These are phyloP conservation scores for Telmatherina bonti DNA, from an alignment of 2,797 vertebrate species.

Conservation along the genomic window DNA sequence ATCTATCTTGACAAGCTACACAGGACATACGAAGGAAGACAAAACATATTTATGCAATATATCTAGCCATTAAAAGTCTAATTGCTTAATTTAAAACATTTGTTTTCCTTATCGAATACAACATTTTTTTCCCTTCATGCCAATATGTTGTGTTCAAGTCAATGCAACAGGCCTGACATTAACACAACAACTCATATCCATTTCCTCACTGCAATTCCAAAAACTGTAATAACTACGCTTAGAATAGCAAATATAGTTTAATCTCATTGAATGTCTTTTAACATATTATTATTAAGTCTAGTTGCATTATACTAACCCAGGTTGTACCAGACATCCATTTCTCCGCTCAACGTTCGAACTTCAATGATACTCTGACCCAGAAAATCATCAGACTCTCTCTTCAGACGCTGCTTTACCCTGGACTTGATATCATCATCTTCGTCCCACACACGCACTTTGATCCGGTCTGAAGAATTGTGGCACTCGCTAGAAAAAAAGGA, in stretches of 20 bases:
- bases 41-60: background rate
- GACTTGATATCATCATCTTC: slow-evolving; percentile 99
- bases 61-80: background rate
- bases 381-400: slow-evolving; percentile 97
- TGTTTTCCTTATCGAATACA: too few relatives aligned
- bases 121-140: background rate
- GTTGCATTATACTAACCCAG: slow-evolving; percentile 87
- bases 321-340: slow-evolving; percentile 99
- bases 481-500: slow-evolving; percentile 87
- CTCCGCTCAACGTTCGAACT: slow-evolving; percentile 95
- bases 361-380: slow-evolving; percentile 98
- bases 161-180: too few relatives aligned
- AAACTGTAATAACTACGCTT: background rate
- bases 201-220: background rate
- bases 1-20: background rate
- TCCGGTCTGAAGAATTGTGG: slow-evolving; percentile 98
- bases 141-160: background rate
- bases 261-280: background rate
- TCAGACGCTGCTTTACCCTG: slow-evolving; percentile 95
- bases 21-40: background rate
- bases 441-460: slow-evolving; percentile 98
- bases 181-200: background rate
- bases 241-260: background rate
- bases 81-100: background rate
- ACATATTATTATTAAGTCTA: background rate